Conservation (phyloP, 2,113 vertebrate species). For the Ammodramus savannarum region DNA sequence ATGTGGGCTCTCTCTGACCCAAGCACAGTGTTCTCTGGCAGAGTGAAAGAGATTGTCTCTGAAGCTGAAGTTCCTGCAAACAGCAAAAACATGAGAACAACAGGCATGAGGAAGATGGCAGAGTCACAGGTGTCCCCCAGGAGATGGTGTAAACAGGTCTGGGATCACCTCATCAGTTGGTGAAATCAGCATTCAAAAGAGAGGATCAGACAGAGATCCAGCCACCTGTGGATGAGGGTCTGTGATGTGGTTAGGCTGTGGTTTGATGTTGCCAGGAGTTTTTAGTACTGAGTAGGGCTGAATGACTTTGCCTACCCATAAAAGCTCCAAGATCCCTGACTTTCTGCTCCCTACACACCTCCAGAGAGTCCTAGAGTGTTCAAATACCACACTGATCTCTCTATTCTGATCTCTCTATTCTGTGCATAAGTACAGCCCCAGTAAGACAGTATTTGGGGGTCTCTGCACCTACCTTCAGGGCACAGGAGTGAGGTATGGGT, state of each 20-base stretch:
- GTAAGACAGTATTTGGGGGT: background rate
- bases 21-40: slow-evolving; percentile 68
- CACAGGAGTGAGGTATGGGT: slow-evolving; percentile 54
- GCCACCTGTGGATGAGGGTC: background rate
- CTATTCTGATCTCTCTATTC: background rate
- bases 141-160: background rate
- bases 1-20: slow-evolving; percentile 76
- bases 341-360: background rate
- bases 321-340: background rate
- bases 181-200: background rate
- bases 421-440: background rate
- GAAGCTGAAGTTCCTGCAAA: slow-evolving; percentile 34
- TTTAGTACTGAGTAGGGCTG: background rate
- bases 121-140: background rate
- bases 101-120: background rate
- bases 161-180: background rate
- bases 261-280: background rate
- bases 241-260: background rate
- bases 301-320: background rate
- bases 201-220: background rate
- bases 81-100: background rate
- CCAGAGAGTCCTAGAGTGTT: background rate
- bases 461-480: slow-evolving; percentile 31
- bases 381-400: background rate
- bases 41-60: slow-evolving; percentile 60